Evolutionary conservation across 2,888 invertebrate species (phyloP), one percentile per base, ranked within the genome.

Genomic region (Tricholauxania praeusta): DNA sequence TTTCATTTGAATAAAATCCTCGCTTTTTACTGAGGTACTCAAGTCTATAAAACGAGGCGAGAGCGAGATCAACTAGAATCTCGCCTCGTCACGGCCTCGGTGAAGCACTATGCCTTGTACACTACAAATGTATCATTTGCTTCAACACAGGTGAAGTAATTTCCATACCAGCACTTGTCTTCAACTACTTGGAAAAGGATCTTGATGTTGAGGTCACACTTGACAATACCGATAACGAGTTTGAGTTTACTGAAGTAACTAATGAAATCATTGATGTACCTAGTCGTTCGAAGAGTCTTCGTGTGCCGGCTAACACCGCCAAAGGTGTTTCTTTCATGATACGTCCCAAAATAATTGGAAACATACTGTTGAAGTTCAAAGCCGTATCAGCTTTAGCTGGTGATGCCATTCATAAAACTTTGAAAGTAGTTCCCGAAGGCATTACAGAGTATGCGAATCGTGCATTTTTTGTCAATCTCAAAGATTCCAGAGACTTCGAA

Each of bases 251-350:
- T 64, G 94, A 96, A 0, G 91, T 96, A 67, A 93, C 96, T 57
- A 92, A 95, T 51, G 93, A 95, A 15, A 91, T 98, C 7, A 95
- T 94, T 85, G 98, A 96, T 85, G 95, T 97, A 80, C 89, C 94
- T 85, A 91, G 92, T 53, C 91, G 91, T 68, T 93, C 94, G 17
- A 92, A 92, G 80, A 90, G 89, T 51, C 84, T 95, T 14, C 88
- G 89, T 2, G 91, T 96, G 0, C 90, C 91, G 19, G 92, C 94
- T 15, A 93, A 93, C 72, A 89, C 90, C 0, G 93, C 92, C 28
- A 91, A 92, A 67, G 92, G 94, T 0, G 93, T 95, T 0, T 94
- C 94, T 72, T 95, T 99, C 87, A 92, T 96, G 86, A 91, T 96
- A 67, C 90, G 91, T n/a, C 93, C 96, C 0, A 89, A 90, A 75